phyloP scores from a whole-genome alignment of 2,888 invertebrate genomes.

The Pocota personata region DNA sequence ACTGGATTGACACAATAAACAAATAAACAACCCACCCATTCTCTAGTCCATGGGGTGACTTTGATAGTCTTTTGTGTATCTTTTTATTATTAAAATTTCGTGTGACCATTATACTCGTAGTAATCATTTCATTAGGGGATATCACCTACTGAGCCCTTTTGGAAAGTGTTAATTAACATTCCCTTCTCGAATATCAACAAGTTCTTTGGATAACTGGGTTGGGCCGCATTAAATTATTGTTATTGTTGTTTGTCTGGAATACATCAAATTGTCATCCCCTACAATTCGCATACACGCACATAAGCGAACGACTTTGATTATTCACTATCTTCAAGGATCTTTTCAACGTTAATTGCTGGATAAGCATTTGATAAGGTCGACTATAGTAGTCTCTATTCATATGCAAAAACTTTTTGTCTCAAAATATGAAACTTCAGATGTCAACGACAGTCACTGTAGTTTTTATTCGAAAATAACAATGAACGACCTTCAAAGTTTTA shows the following conservation, averaged over 20 bases:
- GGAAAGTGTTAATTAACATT: conserved; percentile 27
- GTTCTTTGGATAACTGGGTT: conserved; percentile 7
- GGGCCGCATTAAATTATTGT: conserved; percentile 5
- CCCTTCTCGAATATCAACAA: conserved; percentile 28
- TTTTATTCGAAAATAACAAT: neutral
- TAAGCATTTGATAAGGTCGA: neutral
- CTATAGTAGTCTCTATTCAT: neutral
- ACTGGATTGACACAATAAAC: conserved; percentile 18
- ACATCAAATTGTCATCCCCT: neutral
- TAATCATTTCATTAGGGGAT: neutral
- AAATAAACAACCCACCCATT: neutral
- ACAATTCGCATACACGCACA: neutral
- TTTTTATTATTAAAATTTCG: conserved; percentile 13
- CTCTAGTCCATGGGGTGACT: neutral
- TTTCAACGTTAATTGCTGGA: conserved; percentile 7
- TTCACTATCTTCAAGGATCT: neutral
- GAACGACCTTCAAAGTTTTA: conserved; percentile 8
- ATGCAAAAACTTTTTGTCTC: neutral
- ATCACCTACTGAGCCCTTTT: neutral
- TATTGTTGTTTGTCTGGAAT: neutral
- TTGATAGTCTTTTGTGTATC: conserved; percentile 10
- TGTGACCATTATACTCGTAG: conserved; percentile 24
- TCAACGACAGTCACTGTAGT: neutral
- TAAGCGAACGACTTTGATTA: neutral
- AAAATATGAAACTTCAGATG: conserved; percentile 9